Base-by-base conservation (phyloP, 1,140 invertebrate genomes). In the Eurosta solidaginis region DNA sequence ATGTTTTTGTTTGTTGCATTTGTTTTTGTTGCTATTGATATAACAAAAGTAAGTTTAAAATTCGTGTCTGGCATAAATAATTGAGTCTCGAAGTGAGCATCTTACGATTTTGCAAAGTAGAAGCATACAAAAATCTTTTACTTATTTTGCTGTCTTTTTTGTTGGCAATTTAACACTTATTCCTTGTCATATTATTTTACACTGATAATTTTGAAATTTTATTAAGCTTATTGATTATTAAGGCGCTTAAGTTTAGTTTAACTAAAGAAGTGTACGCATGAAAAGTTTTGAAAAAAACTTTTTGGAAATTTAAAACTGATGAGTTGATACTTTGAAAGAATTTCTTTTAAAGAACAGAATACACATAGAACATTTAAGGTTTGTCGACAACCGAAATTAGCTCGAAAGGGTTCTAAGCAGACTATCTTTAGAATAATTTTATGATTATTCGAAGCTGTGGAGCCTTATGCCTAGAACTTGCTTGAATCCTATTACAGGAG, bases 61-160 rank as follows among this genome's bases (percentile, higher is more conserved):
- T 68, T 68, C 59, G 59, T 68, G 59, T 22, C 59, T 68, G 59
- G 59, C 59, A 68, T 68, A 68, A 68, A 68, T 68, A 68, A 68
- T 68, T 68, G 17, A 68, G 59, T 68, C 29, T 68, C 59, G 59
- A 68, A 68, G 9, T 40, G 59, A 36, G 59, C 59, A 68, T 68
- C 59, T 68, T 68, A 40, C 59, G 27, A 20, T 68, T 68, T 68
- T 40, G 12, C n/a, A 40, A n/a, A 17, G 29, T 27, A 2, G 29
- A n/a, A n/a, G n/a, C n/a, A n/a, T n/a, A n/a, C n/a, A n/a, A n/a
- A n/a, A n/a, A n/a, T n/a, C 1, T 10, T 29, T 5, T 40, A 12
- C 9, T 7, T 6, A 17, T 52, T 20, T 25, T 25, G 59, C 6
- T 40, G 59, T 33, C 17, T 36, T 63, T 12, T 10, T 36, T 50